A percentile compares a stretch with the other conserved stretches of the same genome.
Conservation (phyloP, 92 coral and sea anemone species). For the Plumapathes pennacea region DNA sequence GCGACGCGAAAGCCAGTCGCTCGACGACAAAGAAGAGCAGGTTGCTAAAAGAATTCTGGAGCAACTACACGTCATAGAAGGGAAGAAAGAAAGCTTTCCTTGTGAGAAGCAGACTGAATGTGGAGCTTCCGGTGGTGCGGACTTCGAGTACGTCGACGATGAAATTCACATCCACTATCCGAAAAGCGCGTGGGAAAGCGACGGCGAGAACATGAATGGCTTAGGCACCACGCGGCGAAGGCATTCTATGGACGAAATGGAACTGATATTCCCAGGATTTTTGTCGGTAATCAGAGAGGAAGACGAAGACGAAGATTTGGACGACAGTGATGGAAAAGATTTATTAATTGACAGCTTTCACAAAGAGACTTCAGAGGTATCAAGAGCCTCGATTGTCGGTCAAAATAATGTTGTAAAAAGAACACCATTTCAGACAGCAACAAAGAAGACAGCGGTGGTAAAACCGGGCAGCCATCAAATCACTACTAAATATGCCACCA, state of each 20-base stretch:
- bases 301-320: conserved; percentile 64
- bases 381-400: background rate
- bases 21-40: conserved; percentile 61
- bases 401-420: background rate
- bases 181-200: conserved; percentile 25
- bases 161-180: conserved; percentile 88
- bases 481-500: background rate
- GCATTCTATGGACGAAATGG: conserved; percentile 90
- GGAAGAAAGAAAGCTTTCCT: conserved; percentile 1
- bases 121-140: conserved; percentile 21
- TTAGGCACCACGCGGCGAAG: conserved; percentile 33
- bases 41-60: conserved; percentile 64
- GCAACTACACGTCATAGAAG: conserved; percentile 34
- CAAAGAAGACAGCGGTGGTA: background rate
- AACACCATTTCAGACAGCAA: background rate
- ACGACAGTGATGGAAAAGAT: conserved; percentile 2
- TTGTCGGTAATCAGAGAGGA: conserved; percentile 88
- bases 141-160: conserved; percentile 70
- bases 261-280: conserved; percentile 81
- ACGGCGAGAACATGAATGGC: conserved; percentile 1
- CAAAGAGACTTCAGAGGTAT: background rate
- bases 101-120: conserved; percentile 1
- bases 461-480: background rate
- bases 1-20: conserved; percentile 25
- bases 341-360: background rate